A percentile compares a stretch with the other conserved stretches of the same genome.
phyloP scores from a whole-genome alignment of 2,113 vertebrate genomes.

The Amphilophus citrinellus region DNA sequence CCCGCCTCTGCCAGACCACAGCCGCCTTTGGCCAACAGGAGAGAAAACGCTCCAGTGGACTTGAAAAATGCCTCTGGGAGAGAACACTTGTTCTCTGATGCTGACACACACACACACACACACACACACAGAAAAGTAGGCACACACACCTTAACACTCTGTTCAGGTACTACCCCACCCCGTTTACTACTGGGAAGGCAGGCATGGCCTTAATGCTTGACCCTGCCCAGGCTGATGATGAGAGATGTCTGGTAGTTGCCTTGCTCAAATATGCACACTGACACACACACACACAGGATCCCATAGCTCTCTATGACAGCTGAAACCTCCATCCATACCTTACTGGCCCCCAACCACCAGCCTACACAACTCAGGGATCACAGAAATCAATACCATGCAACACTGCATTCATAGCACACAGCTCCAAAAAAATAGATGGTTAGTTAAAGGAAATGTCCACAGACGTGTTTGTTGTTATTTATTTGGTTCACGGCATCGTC shows the following conservation, averaged over 20 bases:
- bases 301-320: constrained; percentile 59
- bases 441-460: constrained; percentile 16
- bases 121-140: neutral
- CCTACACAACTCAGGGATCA: neutral
- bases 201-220: constrained; percentile 61
- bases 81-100: constrained; percentile 31
- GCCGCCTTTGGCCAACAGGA: constrained; percentile 41
- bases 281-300: constrained; percentile 22
- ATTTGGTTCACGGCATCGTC: constrained; percentile 14
- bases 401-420: constrained; percentile 16
- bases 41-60: constrained; percentile 67
- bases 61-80: constrained; percentile 75
- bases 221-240: constrained; percentile 54
- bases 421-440: neutral
- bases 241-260: constrained; percentile 41
- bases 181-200: constrained; percentile 50
- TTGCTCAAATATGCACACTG: constrained; percentile 18
- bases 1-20: constrained; percentile 50
- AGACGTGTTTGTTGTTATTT: constrained; percentile 8
- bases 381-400: constrained; percentile 49
- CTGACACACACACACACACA: neutral
- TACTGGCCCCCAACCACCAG: neutral
- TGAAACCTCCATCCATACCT: constrained; percentile 28
- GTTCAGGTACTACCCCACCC: constrained; percentile 45
- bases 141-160: constrained; percentile 26